Base-by-base conservation (phyloP, 2,888 invertebrate genomes). In the Ommatoiulus sabulosus region DNA sequence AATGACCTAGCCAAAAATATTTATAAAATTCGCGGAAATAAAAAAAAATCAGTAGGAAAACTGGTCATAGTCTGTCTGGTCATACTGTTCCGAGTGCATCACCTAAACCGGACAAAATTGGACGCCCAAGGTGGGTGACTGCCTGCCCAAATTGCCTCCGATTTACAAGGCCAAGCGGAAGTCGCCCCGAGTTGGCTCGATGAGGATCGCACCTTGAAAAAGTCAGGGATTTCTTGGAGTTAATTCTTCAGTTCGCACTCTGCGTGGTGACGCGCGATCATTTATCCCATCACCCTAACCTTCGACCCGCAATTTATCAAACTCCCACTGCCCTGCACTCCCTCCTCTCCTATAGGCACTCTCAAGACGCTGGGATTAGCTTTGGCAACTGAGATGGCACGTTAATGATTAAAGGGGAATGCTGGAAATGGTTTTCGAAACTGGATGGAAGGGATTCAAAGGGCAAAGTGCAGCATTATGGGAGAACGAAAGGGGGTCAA, bases 181-280 rank as follows among this genome's bases (percentile, higher is more conserved):
- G 80, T 80, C 80, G 24, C 80, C 80, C 80, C 80, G 80, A 35
- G 80, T 80, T 80, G 80, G 80, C 80, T 80, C 80, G 80, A 80
- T 80, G 80, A 80, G 80, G 35, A 80, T 80, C 24, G 80, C 80
- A 80, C 80, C 80, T 80, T 80, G 35, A 80, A 80, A 80, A 80
- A 80, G 80, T 80, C 80, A 80, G 80, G 80, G 80, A 80, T 80
- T 80, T 80, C 80, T 80, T 80, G 35, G 72, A 80, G 80, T 80
- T 80, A 80, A 35, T 80, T 80, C 35, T 80, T 80, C 35, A 80
- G 35, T 35, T 80, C 35, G 35, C 35, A 80, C 15, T 35, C 80
- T 15, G 57, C 57, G n/a, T 57, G 57, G n/a, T n/a, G n/a, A 15
- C 80, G 24, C 80, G 80, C 80, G 12, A 4, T 5, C 10, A 80